Percentiles rank a stretch among this genome's conserved stretches.
Evolutionary conservation across 2,888 invertebrate species (phyloP).

Genomic region (Brachylomia viminalis): DNA sequence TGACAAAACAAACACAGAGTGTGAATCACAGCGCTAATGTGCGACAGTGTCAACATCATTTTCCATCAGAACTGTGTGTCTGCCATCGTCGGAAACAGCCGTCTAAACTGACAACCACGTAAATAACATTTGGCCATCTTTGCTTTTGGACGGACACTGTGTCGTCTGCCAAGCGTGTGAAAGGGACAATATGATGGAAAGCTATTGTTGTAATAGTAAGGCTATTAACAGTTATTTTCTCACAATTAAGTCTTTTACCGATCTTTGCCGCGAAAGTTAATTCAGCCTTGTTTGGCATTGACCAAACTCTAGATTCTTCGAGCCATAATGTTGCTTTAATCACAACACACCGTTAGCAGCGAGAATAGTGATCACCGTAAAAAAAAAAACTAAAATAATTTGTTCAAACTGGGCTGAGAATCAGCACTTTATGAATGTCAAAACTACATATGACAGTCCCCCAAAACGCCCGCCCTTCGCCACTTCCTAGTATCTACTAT

Average conservation of each 20-base stretch:
- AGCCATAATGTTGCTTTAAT: neutral
- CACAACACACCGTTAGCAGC: neutral
- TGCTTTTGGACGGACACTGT: conserved; percentile 50
- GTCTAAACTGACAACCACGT: conserved; percentile 59
- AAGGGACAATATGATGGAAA: conserved; percentile 1
- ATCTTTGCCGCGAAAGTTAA: conserved; percentile 26
- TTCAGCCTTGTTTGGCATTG: neutral
- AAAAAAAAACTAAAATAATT: no score
- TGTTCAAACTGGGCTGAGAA: no score
- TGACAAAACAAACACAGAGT: conserved; percentile 52
- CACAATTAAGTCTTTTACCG: conserved; percentile 8
- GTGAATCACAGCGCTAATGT: conserved; percentile 65
- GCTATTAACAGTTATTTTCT: conserved; percentile 9
- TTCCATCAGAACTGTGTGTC: conserved; percentile 63
- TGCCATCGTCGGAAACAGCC: conserved; percentile 63
- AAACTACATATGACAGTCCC: no score
- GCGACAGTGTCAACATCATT: conserved; percentile 59
- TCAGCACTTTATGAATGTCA: no score
- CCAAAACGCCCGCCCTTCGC: no score
- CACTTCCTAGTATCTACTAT: no score
- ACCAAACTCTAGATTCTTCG: neutral
- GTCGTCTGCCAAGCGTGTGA: conserved; percentile 16
- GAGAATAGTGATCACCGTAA: neutral
- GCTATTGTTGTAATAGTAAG: conserved; percentile 8
- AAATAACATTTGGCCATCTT: conserved; percentile 61